Conservation (phyloP, 2,113 vertebrate species). For the Pan paniscus region DNA sequence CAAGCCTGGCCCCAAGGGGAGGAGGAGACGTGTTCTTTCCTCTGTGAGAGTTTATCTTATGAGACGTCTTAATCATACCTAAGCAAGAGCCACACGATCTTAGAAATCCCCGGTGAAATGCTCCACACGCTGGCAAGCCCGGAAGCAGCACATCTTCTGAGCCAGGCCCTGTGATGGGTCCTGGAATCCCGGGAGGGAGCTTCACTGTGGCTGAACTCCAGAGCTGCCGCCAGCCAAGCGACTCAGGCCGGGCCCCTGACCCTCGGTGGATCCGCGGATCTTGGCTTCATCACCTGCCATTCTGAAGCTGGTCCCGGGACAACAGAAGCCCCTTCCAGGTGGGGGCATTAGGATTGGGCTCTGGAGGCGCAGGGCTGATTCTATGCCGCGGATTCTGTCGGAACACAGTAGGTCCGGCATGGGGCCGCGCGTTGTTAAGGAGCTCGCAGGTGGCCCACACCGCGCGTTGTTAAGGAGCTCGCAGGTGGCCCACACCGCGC, state of each 20-base stretch:
- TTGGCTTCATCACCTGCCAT: accelerated
- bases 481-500: accelerated
- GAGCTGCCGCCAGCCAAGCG: background rate
- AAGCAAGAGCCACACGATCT: no score
- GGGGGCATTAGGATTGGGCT: background rate
- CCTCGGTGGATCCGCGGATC: background rate
- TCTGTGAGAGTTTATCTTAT: background rate
- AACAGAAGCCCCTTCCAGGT: background rate
- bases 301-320: background rate
- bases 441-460: background rate
- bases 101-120: background rate
- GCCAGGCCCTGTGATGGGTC: background rate
- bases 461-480: accelerated
- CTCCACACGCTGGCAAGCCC: background rate
- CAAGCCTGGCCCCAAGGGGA: background rate
- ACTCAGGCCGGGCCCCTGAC: background rate
- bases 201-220: background rate
- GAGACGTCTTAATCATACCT: background rate
- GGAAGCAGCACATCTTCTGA: background rate
- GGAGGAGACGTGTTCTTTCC: background rate
- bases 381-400: background rate
- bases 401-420: background rate
- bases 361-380: background rate
- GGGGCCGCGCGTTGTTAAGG: background rate
- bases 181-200: background rate